Percentiles rank a stretch among this genome's conserved stretches.
phyloP scores from a whole-genome alignment of 35 echinoderm and acorn worm species.

The Eucidaris tribuloides region DNA sequence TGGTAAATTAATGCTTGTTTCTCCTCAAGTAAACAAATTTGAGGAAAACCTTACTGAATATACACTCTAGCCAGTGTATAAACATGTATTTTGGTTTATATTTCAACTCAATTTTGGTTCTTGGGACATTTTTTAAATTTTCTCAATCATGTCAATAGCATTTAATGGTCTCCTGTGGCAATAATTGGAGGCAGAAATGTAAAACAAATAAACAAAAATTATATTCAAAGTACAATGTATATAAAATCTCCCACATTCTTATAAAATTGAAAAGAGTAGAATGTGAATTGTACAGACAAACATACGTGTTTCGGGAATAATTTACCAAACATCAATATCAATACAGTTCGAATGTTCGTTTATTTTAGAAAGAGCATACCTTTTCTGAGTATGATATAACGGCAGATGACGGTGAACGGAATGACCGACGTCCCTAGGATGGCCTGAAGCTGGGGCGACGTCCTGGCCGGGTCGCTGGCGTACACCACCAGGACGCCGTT shows the following conservation, averaged over 20 bases:
- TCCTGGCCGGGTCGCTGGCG: slow-evolving; percentile 65
- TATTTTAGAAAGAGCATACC: slow-evolving; percentile 28
- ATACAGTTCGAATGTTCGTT: neutral
- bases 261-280: neutral
- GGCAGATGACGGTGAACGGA: slow-evolving; percentile 79
- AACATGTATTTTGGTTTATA: too few species aligned
- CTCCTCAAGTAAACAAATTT: too few species aligned
- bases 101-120: too few species aligned
- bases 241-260: neutral
- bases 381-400: slow-evolving; percentile 81
- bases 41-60: too few species aligned
- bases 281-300: neutral
- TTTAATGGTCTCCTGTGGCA: too few species aligned
- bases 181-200: too few species aligned
- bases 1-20: too few species aligned
- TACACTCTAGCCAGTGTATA: too few species aligned
- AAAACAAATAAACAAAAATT: too few species aligned
- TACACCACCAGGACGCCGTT: slow-evolving; percentile 91
- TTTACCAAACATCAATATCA: neutral
- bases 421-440: slow-evolving; percentile 81
- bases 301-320: neutral
- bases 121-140: too few species aligned
- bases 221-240: too few species aligned
- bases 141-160: too few species aligned
- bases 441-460: slow-evolving; percentile 69